A percentile compares a stretch with the other conserved stretches of the same genome.
phyloP scores from a whole-genome alignment of 2,113 vertebrate genomes.

The Pandion haliaetus region DNA sequence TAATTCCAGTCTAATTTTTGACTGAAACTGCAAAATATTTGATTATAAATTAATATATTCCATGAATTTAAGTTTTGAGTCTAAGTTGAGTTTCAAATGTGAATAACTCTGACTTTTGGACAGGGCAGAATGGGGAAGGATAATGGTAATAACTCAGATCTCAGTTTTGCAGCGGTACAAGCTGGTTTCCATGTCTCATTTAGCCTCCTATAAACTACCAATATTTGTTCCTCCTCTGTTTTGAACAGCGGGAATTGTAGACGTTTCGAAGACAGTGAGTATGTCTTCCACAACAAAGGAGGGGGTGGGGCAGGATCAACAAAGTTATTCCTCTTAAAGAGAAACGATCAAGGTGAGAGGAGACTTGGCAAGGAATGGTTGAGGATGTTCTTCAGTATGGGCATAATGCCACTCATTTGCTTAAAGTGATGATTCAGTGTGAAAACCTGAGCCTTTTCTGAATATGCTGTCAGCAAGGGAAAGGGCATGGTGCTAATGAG shows the following conservation, averaged over 20 bases:
- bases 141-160: not conserved
- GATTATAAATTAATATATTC: not conserved
- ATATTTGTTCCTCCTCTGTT: not conserved
- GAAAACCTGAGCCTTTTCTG: not conserved
- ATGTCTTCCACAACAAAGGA: not conserved
- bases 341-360: not conserved
- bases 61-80: not conserved
- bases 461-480: not conserved
- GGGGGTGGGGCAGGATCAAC: not conserved
- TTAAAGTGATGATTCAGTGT: not conserved
- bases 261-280: not conserved
- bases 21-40: not conserved
- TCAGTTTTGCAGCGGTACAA: not conserved
- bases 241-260: not conserved
- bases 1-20: not conserved
- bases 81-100: not conserved
- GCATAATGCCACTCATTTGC: not conserved
- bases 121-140: not conserved
- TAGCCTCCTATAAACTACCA: not conserved
- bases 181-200: not conserved
- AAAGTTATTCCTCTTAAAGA: not conserved
- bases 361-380: not conserved
- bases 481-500: not conserved
- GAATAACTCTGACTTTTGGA: not conserved
- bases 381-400: not conserved